A percentile compares a stretch with the other conserved stretches of the same genome.
These are phyloP conservation scores for Amyelois transitella DNA, from an alignment of 1,140 invertebrate species.

Conservation along the genomic window DNA sequence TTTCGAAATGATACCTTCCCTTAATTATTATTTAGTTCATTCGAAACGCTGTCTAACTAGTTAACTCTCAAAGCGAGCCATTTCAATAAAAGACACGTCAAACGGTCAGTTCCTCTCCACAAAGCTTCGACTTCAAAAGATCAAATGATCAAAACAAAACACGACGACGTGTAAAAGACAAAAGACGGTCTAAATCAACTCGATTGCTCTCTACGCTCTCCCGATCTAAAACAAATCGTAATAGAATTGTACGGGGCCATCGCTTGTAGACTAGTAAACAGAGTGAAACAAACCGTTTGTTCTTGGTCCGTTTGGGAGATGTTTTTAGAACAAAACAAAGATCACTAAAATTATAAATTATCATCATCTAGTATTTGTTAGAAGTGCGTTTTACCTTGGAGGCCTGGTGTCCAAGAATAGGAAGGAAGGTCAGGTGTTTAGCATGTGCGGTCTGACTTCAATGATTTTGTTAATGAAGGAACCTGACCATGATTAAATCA, in stretches of 20 bases:
- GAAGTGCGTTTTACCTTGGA: no score
- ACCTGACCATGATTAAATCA: no score
- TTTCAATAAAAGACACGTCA: background rate
- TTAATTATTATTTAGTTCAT: background rate
- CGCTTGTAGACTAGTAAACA: background rate
- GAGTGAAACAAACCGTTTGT: background rate
- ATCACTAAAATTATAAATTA: no score
- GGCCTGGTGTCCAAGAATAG: no score
- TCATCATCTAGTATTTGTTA: no score
- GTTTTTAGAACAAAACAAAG: no score
- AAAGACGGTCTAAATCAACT: slow-evolving; percentile 4
- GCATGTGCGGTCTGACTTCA: no score
- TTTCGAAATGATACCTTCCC: no score
- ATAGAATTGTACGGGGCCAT: background rate
- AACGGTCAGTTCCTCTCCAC: background rate
- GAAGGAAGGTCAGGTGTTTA: no score
- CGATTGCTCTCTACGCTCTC: background rate
- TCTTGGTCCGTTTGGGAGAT: no score
- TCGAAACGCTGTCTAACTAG: no score
- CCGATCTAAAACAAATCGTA: slow-evolving; percentile 4
- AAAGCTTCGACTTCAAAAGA: background rate
- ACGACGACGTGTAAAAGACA: slow-evolving; percentile 3
- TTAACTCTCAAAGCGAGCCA: background rate
- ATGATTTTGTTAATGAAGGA: no score
- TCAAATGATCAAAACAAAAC: slow-evolving; percentile 5